Conservation (phyloP, 2,797 vertebrate genomes). For the Menidia menidia region DNA sequence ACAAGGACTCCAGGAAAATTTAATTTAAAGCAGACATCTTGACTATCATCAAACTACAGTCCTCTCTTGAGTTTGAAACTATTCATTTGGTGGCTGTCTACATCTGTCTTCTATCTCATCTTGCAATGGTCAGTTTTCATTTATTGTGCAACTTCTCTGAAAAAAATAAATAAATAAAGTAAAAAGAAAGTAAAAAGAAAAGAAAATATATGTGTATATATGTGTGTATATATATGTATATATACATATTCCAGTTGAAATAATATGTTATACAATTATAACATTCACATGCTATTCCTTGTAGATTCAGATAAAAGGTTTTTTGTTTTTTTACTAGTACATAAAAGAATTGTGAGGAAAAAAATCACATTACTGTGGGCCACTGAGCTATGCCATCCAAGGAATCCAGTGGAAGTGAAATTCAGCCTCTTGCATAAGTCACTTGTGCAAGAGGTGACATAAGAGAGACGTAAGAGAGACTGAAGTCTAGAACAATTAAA, state of each 20-base stretch:
- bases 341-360: slow-evolving; percentile 57
- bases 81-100: slow-evolving; percentile 71
- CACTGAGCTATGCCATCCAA: slow-evolving; percentile 63
- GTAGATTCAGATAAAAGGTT: slow-evolving; percentile 71
- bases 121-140: slow-evolving; percentile 73
- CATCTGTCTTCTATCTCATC: slow-evolving; percentile 71
- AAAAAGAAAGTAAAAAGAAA: too few species aligned
- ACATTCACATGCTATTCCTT: slow-evolving; percentile 63
- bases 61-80: slow-evolving; percentile 58
- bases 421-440: slow-evolving; percentile 36
- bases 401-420: slow-evolving; percentile 53
- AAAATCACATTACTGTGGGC: slow-evolving; percentile 56
- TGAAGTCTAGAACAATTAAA: slow-evolving; percentile 67
- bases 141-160: slow-evolving; percentile 73
- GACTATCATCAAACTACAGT: slow-evolving; percentile 63
- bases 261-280: slow-evolving; percentile 67
- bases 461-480: slow-evolving; percentile 69
- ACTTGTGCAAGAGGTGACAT: slow-evolving; percentile 64
- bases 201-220: too few species aligned
- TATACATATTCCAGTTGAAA: slow-evolving; percentile 67
- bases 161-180: too few species aligned
- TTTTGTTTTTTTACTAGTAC: slow-evolving; percentile 63
- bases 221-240: too few species aligned
- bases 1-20: slow-evolving; percentile 57
- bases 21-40: slow-evolving; percentile 70